Conservation (phyloP, 2,113 vertebrate species). For the Mirza zaza region DNA sequence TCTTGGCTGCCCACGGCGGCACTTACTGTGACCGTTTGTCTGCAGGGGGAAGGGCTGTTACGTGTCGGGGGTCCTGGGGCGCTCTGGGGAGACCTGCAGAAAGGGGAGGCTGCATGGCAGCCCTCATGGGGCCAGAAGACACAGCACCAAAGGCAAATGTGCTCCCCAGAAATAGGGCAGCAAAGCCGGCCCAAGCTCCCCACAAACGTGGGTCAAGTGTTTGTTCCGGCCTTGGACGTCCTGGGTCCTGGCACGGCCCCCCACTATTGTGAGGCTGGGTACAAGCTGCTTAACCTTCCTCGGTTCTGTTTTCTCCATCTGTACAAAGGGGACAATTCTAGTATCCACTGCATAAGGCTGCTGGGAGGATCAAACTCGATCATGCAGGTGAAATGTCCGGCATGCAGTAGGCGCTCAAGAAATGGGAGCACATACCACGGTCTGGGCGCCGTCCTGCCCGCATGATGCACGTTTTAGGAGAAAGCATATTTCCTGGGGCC, state of each 20-base stretch:
- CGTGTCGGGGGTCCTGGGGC: not conserved
- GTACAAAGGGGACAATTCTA: not conserved
- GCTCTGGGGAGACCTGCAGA: not conserved
- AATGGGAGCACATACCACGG: accelerated
- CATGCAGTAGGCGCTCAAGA: not conserved
- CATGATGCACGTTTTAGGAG: not conserved
- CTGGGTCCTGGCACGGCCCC: not conserved
- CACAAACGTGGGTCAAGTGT: not conserved
- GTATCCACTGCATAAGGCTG: not conserved
- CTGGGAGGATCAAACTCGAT: not conserved
- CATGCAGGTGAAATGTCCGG: not conserved
- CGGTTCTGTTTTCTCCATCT: accelerated
- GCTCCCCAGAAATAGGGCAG: not conserved
- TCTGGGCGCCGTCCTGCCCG: accelerated
- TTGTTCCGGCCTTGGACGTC: not conserved
- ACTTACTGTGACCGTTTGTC: not conserved
- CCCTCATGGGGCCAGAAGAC: no score
- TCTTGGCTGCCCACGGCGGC: not conserved
- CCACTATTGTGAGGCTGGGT: not conserved
- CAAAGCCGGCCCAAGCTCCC: not conserved
- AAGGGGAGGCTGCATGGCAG: not conserved
- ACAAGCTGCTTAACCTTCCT: not conserved
- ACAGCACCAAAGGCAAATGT: not conserved
- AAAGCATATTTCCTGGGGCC: not conserved
- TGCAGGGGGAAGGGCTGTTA: not conserved